Evolutionary conservation across 2,888 invertebrate genomes (phyloP).

Genomic region (Tinea semifulvella): DNA sequence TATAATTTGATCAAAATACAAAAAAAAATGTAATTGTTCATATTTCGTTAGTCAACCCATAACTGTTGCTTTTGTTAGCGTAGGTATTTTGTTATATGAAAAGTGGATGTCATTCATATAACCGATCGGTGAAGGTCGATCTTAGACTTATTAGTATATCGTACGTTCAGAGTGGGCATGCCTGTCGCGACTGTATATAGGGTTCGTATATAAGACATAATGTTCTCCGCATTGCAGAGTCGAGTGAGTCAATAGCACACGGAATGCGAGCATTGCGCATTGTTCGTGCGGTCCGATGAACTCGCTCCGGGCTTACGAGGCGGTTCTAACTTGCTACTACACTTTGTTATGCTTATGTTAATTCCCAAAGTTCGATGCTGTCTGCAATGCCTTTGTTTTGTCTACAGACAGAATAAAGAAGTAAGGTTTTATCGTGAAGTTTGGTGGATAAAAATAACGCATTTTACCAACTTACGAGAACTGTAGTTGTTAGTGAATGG

Average conservation of each 20-base stretch:
- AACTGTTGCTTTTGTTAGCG: no score
- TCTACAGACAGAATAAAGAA: background rate
- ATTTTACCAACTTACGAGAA: no score
- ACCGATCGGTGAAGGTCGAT: no score
- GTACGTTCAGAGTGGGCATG: background rate
- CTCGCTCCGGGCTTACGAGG: constrained; percentile 21
- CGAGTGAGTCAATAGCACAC: constrained; percentile 38
- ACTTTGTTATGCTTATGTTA: constrained; percentile 12
- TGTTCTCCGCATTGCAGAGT: constrained; percentile 21
- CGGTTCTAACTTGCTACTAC: constrained; percentile 9
- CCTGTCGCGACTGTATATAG: constrained; percentile 10
- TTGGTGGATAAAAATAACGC: no score
- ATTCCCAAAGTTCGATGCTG: constrained; percentile 10
- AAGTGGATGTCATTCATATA: no score
- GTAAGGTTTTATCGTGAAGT: no score
- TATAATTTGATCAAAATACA: no score
- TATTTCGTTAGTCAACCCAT: no score
- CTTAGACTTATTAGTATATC: background rate
- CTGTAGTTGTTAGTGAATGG: no score
- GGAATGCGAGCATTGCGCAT: constrained; percentile 37
- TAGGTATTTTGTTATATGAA: no score
- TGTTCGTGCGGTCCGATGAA: constrained; percentile 45
- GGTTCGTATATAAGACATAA: constrained; percentile 15
- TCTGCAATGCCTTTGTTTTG: constrained; percentile 8
- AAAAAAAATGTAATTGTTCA: no score